Evolutionary conservation across 2,113 vertebrate genomes (phyloP), one percentile per base, ranked within the genome.

Genomic region (Trichechus manatus): DNA sequence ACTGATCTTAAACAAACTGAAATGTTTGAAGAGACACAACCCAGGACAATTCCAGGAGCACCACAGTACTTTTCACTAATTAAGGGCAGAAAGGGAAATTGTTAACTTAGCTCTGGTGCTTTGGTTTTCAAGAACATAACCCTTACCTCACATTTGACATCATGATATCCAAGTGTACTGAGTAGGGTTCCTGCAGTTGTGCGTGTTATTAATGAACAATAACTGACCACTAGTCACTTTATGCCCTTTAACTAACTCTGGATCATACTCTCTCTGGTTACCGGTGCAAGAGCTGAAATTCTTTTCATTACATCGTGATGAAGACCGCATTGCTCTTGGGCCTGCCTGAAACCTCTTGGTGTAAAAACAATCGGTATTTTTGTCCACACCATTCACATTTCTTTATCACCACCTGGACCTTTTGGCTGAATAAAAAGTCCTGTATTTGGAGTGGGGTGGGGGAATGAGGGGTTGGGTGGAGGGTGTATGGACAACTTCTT

Each of bases 141-240:
- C 78, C 81, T 89, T 36, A 36, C 36, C 44, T 77, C 31, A 87
- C 23, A 11, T 31, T 56, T 63, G 78, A 64, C 17, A 31, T 84
- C 22, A 8, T 74, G 88, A 75, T 20, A 78, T 4, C 36, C 63
- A 61, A 1, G 33, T 31, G 75, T 93, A 77, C 77, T 66, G 64
- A 75, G 74, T 44, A 42, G 80, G 64, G 42, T 83, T 84, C 87
- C 88, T 86, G 63, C 61, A 70, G 3, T 81, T 80, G 85, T 1
- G 2, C 44, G 77, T 39, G 36, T 81, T 92, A 74, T 42, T 96
- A 82, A 83, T 78, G 77, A 84, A 82, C 50, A 90, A 9, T 93
- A 81, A 79, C 27, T 85, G 29, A 47, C 86, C 93, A 91, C 88
- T 96, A 36, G 95, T 90, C 93, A 96, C 94, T 97, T 95, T 97